Percentiles rank a stretch among this genome's conserved stretches.
phyloP scores from a whole-genome alignment of 2,113 vertebrate species.

The Chunga burmeisteri region DNA sequence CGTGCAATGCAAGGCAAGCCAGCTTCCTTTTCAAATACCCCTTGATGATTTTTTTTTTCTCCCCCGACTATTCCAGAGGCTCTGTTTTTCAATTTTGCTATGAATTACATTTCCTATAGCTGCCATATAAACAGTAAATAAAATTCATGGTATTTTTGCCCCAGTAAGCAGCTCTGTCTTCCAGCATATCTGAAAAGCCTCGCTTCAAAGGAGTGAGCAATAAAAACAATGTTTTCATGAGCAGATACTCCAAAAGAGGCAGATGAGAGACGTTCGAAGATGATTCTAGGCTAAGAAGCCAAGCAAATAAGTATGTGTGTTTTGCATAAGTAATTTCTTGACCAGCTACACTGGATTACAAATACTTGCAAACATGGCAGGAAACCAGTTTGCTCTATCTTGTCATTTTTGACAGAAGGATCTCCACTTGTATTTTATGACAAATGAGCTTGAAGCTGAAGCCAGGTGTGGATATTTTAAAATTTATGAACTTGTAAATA shows the following conservation, averaged over 20 bases:
- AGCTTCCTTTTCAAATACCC: not conserved
- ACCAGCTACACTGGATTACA: constrained; percentile 30
- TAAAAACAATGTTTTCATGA: constrained; percentile 9
- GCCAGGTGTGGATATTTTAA: constrained; percentile 46
- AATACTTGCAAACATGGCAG: not conserved
- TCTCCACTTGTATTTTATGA: constrained; percentile 39
- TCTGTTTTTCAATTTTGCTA: constrained; percentile 5
- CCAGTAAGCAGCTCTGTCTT: constrained; percentile 62
- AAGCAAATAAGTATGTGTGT: not conserved
- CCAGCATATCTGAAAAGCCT: not conserved
- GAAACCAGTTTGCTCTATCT: not conserved
- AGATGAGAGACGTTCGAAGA: not conserved
- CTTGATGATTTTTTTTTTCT: not conserved
- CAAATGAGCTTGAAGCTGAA: constrained; percentile 37
- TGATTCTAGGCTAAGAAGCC: not conserved
- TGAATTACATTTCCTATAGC: constrained; percentile 35
- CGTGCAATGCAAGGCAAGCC: not conserved
- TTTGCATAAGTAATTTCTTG: not conserved
- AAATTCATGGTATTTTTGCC: constrained; percentile 48
- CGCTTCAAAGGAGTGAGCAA: constrained; percentile 20
- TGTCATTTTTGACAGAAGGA: constrained; percentile 5
- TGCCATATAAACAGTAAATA: constrained; percentile 55
- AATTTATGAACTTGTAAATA: constrained; percentile 67
- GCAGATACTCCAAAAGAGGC: constrained; percentile 26
- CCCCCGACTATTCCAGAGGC: not conserved